Evolutionary conservation across 2,888 invertebrate genomes (phyloP), one percentile per base, ranked within the genome.

Genomic region (Microchrysa polita): DNA sequence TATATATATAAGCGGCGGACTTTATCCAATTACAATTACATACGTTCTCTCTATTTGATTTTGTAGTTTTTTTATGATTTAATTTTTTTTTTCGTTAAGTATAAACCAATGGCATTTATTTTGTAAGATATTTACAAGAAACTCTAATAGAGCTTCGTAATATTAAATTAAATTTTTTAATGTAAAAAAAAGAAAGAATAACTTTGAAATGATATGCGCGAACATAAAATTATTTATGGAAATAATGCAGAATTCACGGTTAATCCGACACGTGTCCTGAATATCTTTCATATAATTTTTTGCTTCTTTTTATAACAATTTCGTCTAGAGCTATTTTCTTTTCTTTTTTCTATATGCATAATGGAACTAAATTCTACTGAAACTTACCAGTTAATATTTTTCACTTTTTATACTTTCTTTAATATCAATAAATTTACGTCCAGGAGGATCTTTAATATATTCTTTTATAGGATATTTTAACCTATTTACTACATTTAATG

Each of bases 21-120:
- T 42, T 69, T 22, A 57, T 69, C 57, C 40, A 69, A 67, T 44
- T 65, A 20, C n/a, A 20, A 12, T 44, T 65, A 16, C 16, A 10
- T 16, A 52, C 22, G 55, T 57, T 67, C n/a, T n/a, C n/a, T 53
- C 20, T 20, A 27, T 27, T 1, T 34, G 7, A 34, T 34, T n/a
- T 34, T 34, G 27, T 34, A 34, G n/a, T 34, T 34, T 34, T 34
- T 34, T 7, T 7, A 34, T 34, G 2, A 34, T 34, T 5, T 34
- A 34, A 7, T 34, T 34, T 2, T 34, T 34, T 34, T 34, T 34
- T 34, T 34, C 57, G n/a, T 69, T 69, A 69, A 69, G 69, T 69
- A 69, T 55, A 42, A 69, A 69, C 69, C 55, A 55, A 69, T 69
- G 69, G 69, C 69, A 69, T 69, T 67, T 16, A 52, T 53, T 65